A percentile compares a stretch with the other conserved stretches of the same genome.
These are phyloP conservation scores for Neodiprion fabricii DNA, from an alignment of 1,140 invertebrate species.

Conservation along the genomic window DNA sequence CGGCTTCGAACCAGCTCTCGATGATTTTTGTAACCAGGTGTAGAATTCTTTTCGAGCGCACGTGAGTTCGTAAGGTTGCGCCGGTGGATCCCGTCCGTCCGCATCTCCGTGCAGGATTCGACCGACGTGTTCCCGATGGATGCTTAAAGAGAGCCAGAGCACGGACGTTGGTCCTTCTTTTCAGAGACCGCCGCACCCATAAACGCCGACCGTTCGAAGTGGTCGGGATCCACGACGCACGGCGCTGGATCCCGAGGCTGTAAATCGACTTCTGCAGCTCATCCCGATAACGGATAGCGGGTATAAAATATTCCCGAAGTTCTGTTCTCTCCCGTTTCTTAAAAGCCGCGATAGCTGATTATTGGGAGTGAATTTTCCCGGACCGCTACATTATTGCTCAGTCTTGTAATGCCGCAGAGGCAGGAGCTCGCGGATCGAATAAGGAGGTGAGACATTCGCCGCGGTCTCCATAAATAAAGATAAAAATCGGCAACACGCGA, in stretches of 20 bases:
- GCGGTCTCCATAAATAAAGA: slow-evolving; percentile 3
- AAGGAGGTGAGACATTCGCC: not conserved
- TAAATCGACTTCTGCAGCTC: not conserved
- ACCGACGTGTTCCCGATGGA: too few relatives aligned
- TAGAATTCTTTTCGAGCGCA: too few relatives aligned
- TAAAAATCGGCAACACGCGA: not conserved
- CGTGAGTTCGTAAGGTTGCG: too few relatives aligned
- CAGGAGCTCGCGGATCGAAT: not conserved
- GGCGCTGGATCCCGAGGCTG: not conserved
- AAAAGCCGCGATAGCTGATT: too few relatives aligned
- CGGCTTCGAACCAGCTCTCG: too few relatives aligned
- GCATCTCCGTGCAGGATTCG: too few relatives aligned
- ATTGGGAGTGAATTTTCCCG: not conserved
- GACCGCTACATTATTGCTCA: too few relatives aligned
- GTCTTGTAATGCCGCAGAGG: too few relatives aligned
- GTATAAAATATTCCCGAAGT: not conserved
- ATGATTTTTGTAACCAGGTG: too few relatives aligned
- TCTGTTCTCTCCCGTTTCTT: not conserved
- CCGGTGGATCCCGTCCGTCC: not conserved
- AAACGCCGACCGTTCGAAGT: not conserved
- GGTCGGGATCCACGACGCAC: too few relatives aligned
- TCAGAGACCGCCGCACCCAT: not conserved
- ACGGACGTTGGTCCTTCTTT: not conserved
- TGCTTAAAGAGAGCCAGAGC: not conserved
- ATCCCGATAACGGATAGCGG: not conserved